Evolutionary conservation across 2,113 vertebrate species (phyloP).

Genomic region (Pollachius pollachius): DNA sequence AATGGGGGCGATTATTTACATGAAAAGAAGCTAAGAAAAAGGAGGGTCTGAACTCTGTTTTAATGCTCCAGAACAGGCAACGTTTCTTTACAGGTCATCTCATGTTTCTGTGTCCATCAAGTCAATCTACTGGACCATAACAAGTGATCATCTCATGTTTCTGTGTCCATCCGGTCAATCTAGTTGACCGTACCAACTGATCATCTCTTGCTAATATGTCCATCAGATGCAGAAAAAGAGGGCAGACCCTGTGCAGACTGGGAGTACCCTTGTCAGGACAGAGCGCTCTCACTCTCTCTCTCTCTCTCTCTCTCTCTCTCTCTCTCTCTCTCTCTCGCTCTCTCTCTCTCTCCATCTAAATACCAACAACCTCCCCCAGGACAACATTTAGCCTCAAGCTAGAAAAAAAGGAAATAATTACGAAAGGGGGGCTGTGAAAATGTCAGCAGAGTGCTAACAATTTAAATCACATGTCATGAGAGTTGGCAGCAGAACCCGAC

Average conservation of each 20-base stretch:
- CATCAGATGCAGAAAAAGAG: neutral
- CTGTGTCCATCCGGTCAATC: no score
- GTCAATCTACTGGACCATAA: no score
- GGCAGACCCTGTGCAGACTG: neutral
- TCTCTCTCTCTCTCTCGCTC: no score
- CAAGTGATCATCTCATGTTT: no score
- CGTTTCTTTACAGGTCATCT: no score
- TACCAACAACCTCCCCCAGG: neutral
- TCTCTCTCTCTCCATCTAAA: neutral
- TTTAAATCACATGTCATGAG: constrained; percentile 29
- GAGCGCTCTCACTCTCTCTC: neutral
- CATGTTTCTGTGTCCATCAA: no score
- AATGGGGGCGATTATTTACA: no score
- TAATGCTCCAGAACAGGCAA: no score
- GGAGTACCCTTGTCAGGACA: constrained; percentile 20
- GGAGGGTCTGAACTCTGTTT: no score
- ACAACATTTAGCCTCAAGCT: constrained; percentile 13
- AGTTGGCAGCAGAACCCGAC: constrained; percentile 23
- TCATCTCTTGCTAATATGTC: no score
- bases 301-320: neutral
- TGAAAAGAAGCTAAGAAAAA: no score
- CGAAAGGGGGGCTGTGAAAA: constrained; percentile 32
- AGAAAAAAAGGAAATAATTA: constrained; percentile 24
- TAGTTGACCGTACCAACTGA: no score
- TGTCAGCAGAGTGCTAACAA: constrained; percentile 33